Conservation (phyloP, 2,113 vertebrate species). For the Leucoraja erinaceus region DNA sequence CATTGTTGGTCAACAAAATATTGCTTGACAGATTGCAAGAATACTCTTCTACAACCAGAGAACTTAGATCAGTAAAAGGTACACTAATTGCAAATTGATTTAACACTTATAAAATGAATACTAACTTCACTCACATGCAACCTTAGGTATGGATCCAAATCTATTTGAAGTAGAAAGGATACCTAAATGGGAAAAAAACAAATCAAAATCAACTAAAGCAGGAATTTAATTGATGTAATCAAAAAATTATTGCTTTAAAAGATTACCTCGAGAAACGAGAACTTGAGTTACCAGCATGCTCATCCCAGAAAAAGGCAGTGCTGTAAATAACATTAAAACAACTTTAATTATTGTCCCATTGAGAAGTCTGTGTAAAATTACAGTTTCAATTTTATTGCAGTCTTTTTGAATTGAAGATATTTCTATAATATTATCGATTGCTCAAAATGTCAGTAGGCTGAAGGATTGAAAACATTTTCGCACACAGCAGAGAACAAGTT, state of each 20-base stretch:
- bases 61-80: not conserved
- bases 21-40: not conserved
- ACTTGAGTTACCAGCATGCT: conserved; percentile 72
- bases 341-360: not conserved
- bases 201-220: conserved; percentile 39
- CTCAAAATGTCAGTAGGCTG: no score
- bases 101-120: not conserved
- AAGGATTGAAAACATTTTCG: no score
- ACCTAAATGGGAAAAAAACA: conserved; percentile 57
- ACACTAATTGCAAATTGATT: not conserved
- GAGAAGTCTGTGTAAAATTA: not conserved
- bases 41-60: not conserved
- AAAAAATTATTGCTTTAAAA: conserved; percentile 36
- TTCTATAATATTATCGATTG: no score
- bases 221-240: conserved; percentile 3
- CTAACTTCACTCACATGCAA: conserved; percentile 73
- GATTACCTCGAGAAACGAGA: conserved; percentile 75
- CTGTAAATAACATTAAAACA: conserved; percentile 51
- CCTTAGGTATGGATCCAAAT: conserved; percentile 74
- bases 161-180: conserved; percentile 63
- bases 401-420: no score
- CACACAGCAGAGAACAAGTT: no score
- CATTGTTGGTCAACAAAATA: not conserved
- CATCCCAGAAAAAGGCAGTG: conserved; percentile 72
- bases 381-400: not conserved